phyloP scores from a whole-genome alignment of 1,140 invertebrate genomes.

The Diachasma alloeum region DNA sequence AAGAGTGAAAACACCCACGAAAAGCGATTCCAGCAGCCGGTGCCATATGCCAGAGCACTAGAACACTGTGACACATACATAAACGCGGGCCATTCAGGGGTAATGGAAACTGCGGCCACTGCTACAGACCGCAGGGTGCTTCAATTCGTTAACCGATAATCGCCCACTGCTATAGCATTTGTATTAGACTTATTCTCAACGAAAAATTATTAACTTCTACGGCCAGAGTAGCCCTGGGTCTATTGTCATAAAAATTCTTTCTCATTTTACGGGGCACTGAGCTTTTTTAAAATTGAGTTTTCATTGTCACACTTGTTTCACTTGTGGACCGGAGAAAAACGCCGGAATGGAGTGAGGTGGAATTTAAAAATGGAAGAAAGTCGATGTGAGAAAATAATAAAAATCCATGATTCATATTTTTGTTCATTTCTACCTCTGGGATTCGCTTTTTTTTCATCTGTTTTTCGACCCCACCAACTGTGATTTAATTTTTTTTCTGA shows the following conservation, averaged over 20 bases:
- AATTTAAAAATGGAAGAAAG: neutral
- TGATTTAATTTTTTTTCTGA: neutral
- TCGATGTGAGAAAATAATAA: neutral
- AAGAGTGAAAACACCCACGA: conserved; percentile 11
- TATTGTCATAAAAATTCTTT: neutral
- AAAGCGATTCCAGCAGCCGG: conserved; percentile 14
- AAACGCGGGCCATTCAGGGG: neutral
- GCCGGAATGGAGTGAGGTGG: neutral
- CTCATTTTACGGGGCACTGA: neutral
- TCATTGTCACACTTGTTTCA: neutral
- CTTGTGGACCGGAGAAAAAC: neutral
- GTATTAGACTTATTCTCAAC: neutral
- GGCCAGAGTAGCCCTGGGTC: neutral
- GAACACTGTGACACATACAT: neutral
- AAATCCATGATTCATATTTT: conserved; percentile 3
- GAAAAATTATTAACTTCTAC: neutral
- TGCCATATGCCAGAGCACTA: neutral
- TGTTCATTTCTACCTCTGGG: neutral
- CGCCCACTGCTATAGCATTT: conserved; percentile 8
- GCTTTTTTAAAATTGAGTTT: neutral
- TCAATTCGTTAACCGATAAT: conserved; percentile 31
- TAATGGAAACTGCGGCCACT: conserved; percentile 22
- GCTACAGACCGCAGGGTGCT: conserved; percentile 21
- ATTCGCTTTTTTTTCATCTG: neutral
- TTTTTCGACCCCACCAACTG: neutral